Base-by-base conservation (phyloP, 2,888 invertebrate genomes). In the Harpalus rubripes region DNA sequence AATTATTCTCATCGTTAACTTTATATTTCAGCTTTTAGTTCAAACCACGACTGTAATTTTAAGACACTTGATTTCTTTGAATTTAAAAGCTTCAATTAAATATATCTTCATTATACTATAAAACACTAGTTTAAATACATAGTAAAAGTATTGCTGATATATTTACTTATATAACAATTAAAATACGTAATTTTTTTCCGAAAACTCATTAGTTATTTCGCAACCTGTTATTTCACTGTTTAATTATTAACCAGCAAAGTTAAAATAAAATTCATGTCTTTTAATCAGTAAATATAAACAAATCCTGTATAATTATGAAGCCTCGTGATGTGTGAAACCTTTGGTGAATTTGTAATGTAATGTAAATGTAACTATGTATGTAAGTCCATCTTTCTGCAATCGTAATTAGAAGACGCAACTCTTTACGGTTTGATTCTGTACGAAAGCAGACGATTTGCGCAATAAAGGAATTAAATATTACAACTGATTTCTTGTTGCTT, bases 391-490 rank as follows among this genome's bases (percentile, higher is more conserved):
- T 52, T 32, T 32, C 32, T 52, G 44, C 12, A 52, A 52, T 52
- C 0, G 44, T 12, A 52, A 52, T 52, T 52, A 52, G 44, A 52
- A 32, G 44, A 52, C 44, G 44, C 12, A 52, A 52, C 12, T 12
- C 44, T 52, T 52, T 52, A 52, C 44, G 44, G 44, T 52, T 52
- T 52, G 44, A 52, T 52, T 52, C 44, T 52, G 44, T 12, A 52
- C 44, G 44, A 52, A 52, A 52, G 44, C 44, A 63, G 26, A 8
- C 18, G 59, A 8, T 26, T 63, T 63, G 12, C 63, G 63, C 18
- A 63, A 63, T 26, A 6, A 12, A 63, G 63, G 63, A 63, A 63
- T 63, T 63, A 63, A 22, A 63, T 63, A 18, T 63, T 63, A 26
- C 63, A 63, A 59, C 10, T 52, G 44, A 52, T 52, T 52, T 52